Conservation (phyloP, 2,113 vertebrate genomes). For the Oryzias celebensis region DNA sequence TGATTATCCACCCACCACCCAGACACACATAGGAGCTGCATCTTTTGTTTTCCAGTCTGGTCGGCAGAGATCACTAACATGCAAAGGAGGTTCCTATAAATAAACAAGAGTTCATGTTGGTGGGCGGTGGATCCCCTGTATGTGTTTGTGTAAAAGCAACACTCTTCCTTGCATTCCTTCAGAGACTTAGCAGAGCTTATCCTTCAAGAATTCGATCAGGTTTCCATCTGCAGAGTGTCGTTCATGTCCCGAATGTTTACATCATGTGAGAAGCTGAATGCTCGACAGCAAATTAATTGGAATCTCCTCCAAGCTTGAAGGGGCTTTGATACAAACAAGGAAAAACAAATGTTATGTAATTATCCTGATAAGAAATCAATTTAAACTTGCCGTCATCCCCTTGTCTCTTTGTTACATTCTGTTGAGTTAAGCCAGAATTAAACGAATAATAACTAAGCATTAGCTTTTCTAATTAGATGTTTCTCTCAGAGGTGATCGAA, state of each 20-base stretch:
- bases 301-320: conserved; percentile 7
- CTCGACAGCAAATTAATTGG: conserved; percentile 39
- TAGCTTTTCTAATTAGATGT: conserved; percentile 48
- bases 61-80: conserved; percentile 1
- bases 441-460: conserved; percentile 52
- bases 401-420: conserved; percentile 17
- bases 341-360: conserved; percentile 38
- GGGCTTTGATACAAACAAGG: conserved; percentile 7
- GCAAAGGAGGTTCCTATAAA: conserved; percentile 2
- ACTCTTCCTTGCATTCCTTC: conserved; percentile 13
- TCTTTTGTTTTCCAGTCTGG: conserved; percentile 9
- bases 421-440: conserved; percentile 35
- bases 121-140: neutral
- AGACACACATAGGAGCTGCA: conserved; percentile 28
- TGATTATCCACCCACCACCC: conserved; percentile 9
- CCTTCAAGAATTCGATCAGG: conserved; percentile 10
- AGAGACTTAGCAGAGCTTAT: conserved; percentile 1
- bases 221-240: conserved; percentile 7
- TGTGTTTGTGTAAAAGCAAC: neutral
- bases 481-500: conserved; percentile 50
- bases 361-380: conserved; percentile 31
- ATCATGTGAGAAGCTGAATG: conserved; percentile 14
- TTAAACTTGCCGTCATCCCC: conserved; percentile 35
- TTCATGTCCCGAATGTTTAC: conserved; percentile 6
- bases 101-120: neutral